Percentiles rank a stretch among this genome's conserved stretches.
Conservation (phyloP, 2,113 vertebrate species). For the Panurus biarmicus region DNA sequence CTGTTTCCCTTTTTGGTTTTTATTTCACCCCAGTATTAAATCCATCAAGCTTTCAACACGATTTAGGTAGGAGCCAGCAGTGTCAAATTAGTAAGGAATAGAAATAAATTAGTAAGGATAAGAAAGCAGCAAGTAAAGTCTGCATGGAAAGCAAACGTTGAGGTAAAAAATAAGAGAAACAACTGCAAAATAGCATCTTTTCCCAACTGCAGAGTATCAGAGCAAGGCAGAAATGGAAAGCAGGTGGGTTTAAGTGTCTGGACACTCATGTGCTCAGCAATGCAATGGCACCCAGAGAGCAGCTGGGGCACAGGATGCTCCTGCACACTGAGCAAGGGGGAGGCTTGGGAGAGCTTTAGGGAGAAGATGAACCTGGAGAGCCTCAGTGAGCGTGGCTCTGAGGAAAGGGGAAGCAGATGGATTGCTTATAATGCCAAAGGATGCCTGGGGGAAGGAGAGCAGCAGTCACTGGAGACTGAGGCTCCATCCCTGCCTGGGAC, state of each 20-base stretch:
- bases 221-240: not conserved
- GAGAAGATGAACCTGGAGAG: not conserved
- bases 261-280: not conserved
- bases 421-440: not conserved
- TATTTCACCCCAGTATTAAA: not conserved
- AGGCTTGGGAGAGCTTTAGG: not conserved
- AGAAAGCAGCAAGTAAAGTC: not conserved
- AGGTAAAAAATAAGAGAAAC: not conserved
- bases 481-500: not conserved
- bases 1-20: not conserved
- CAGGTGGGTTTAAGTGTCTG: not conserved
- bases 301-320: not conserved
- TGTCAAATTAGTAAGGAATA: not conserved
- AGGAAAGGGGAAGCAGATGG: not conserved
- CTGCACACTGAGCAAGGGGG: not conserved
- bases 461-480: not conserved
- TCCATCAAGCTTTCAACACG: not conserved
- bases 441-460: not conserved
- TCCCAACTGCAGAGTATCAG: not conserved
- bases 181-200: not conserved
- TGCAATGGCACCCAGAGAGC: not conserved
- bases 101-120: too few relatives aligned
- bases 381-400: not conserved
- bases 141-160: not conserved
- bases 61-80: not conserved